Conservation (phyloP, 2,797 vertebrate species). For the Sciaenops ocellatus region DNA sequence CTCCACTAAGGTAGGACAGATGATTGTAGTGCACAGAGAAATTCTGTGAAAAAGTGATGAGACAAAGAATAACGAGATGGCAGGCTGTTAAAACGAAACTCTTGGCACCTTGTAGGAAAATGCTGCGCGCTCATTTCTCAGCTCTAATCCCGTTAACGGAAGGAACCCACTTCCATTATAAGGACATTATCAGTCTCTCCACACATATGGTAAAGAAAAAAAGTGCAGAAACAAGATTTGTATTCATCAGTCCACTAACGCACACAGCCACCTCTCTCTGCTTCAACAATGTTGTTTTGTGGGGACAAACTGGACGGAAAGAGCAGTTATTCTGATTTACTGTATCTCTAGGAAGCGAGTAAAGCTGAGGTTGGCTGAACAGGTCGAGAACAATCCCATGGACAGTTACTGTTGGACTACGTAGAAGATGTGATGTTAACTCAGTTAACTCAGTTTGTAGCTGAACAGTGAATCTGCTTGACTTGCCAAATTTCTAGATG, state of each 20-base stretch:
- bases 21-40: not conserved
- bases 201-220: constrained; percentile 33
- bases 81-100: constrained; percentile 21
- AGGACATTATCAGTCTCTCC: constrained; percentile 69
- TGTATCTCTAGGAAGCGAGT: not conserved
- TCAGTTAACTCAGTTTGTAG: not conserved
- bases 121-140: constrained; percentile 48
- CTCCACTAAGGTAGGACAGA: not conserved
- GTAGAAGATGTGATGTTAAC: not conserved
- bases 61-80: constrained; percentile 21
- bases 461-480: not conserved
- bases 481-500: not conserved
- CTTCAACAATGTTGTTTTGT: constrained; percentile 19
- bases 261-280: constrained; percentile 18
- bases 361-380: constrained; percentile 18
- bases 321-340: constrained; percentile 36
- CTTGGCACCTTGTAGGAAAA: constrained; percentile 46
- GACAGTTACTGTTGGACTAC: not conserved
- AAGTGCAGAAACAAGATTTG: constrained; percentile 39
- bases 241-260: constrained; percentile 38
- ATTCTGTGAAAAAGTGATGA: constrained; percentile 24
- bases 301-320: constrained; percentile 15
- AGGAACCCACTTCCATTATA: constrained; percentile 57
- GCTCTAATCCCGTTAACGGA: constrained; percentile 70
- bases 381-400: constrained; percentile 10